A percentile compares a stretch with the other conserved stretches of the same genome.
Evolutionary conservation across 1,140 invertebrate genomes (phyloP).

Genomic region (Neodiprion pinetum): DNA sequence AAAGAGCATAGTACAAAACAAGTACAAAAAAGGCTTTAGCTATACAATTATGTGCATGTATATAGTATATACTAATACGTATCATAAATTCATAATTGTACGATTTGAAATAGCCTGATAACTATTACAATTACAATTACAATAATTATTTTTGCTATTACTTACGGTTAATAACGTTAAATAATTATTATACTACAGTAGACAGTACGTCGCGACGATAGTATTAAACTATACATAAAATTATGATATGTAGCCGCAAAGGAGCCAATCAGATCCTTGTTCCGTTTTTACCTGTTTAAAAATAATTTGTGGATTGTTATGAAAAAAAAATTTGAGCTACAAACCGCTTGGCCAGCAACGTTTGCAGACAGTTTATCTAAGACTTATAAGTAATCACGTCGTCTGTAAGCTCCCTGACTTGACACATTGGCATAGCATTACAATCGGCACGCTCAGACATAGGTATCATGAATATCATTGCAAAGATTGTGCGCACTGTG

Average conservation of each 20-base stretch:
- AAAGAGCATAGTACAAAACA: neutral
- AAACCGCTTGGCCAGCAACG: no score
- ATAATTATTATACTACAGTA: slow-evolving; percentile 1
- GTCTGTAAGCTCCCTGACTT: no score
- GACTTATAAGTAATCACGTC: no score
- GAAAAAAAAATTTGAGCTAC: no score
- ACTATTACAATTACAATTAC: neutral
- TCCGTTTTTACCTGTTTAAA: neutral
- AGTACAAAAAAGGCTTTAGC: neutral
- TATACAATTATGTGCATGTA: neutral
- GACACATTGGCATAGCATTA: no score
- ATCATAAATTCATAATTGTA: no score
- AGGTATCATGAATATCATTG: no score
- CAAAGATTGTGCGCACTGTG: no score
- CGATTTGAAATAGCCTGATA: no score
- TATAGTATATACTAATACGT: neutral
- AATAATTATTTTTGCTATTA: neutral
- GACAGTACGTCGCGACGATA: neutral
- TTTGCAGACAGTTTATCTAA: no score
- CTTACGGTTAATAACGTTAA: neutral
- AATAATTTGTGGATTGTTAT: no score
- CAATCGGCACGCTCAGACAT: no score
- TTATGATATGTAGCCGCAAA: slow-evolving; percentile 1
- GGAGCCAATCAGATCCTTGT: neutral
- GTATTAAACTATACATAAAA: neutral